Evolutionary conservation across 2,888 invertebrate genomes (phyloP), one percentile per base, ranked within the genome.

Genomic region (Drosophila testacea): DNA sequence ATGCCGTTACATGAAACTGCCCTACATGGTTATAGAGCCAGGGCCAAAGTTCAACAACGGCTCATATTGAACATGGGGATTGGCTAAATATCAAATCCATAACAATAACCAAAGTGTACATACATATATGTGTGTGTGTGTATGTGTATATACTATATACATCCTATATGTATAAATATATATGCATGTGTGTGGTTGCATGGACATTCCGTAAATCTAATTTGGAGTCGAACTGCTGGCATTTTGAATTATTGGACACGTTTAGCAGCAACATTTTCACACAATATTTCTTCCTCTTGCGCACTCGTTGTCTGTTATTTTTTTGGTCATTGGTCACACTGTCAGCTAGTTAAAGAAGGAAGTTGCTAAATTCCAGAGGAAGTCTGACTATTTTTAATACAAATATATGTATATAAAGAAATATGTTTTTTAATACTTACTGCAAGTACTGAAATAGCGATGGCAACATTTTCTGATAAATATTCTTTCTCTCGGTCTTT

Each of bases 121-220:
- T 38, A 44, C 39, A 11, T 32, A 0, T 27, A 9, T 11, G 4
- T 30, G 13, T 30, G 42, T 22, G 28, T 39, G 3, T 32, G 30
- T 9, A 13, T 16, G 16, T 39, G 9, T 16, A 22, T 22, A 22
- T 22, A 22, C 22, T 22, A 22, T 22, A 2, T 22, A 22, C 22
- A 22, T 22, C 22, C 22, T 22, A 22, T 22, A 22, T 2, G 2
- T 22, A 3, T 22, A 22, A 0, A 3, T 22, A 22, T 22, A 22
- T 38, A 10, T 34, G 42, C 34, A 34, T 44, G 30, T 22, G n/a
- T 41, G 36, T 22, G 0, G 2, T 4, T 56, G 42, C 36, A 16
- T 50, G 55, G n/a, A 38, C 44, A 46, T 39, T 67, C 22, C 46
- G 51, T 22, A 51, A 68, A 68, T 68, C 59, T 59, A 68, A 68